Evolutionary conservation across 2,113 vertebrate genomes (phyloP).

Genomic region (Microcebus ravelobensis): DNA sequence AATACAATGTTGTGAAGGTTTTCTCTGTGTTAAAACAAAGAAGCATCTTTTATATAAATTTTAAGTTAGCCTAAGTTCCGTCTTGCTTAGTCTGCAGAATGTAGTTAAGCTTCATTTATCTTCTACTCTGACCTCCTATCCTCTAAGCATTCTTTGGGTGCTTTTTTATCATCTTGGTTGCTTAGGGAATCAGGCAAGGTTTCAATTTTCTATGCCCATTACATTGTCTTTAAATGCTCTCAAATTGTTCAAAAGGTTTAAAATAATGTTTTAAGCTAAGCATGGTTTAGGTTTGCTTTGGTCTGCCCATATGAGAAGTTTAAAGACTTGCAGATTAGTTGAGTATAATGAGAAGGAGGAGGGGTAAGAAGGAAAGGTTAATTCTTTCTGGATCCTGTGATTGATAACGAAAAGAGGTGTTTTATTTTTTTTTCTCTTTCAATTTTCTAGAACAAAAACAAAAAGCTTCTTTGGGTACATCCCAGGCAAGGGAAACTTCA

Average conservation of each 20-base stretch:
- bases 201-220: neutral
- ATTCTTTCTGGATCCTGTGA: neutral
- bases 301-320: neutral
- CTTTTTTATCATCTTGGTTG: neutral
- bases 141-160: neutral
- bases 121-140: neutral
- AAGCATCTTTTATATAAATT: neutral
- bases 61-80: neutral
- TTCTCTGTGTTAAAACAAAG: neutral
- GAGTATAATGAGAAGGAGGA: neutral
- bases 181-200: neutral
- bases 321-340: neutral
- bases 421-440: neutral
- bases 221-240: neutral
- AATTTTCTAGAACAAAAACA: constrained; percentile 3
- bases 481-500: neutral
- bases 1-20: neutral
- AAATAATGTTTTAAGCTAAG: constrained; percentile 1
- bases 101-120: neutral
- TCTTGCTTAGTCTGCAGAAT: neutral
- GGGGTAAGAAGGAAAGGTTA: neutral
- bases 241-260: neutral
- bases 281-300: constrained; percentile 13
- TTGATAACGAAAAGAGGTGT: neutral
- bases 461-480: neutral